phyloP scores from a whole-genome alignment of 2,797 vertebrate genomes.

The Botia kubotai region DNA sequence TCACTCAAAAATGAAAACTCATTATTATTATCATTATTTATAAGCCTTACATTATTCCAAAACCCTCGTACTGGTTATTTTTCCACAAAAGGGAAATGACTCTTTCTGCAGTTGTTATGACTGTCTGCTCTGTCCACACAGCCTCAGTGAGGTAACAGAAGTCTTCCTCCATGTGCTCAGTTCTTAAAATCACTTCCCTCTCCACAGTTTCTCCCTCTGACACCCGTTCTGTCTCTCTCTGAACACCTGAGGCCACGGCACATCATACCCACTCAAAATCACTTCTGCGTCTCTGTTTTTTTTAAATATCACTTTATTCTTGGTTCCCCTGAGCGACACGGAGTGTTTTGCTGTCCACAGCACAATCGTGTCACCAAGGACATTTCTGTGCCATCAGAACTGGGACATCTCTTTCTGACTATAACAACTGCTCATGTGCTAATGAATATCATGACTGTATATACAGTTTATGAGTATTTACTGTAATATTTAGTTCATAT shows the following conservation, averaged over 20 bases:
- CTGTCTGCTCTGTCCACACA: background rate
- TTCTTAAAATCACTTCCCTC: constrained; percentile 32
- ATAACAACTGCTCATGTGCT: background rate
- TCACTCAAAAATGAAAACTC: background rate
- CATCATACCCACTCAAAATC: constrained; percentile 34
- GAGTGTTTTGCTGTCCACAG: constrained; percentile 47
- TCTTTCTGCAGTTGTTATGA: constrained; percentile 1
- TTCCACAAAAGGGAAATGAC: background rate
- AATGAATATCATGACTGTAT: background rate
- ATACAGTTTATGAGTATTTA: background rate
- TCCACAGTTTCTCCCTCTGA: constrained; percentile 11
- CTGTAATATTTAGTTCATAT: background rate
- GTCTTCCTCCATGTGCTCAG: background rate
- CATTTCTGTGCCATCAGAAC: constrained; percentile 22
- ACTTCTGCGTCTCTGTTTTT: constrained; percentile 12
- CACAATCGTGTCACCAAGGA: constrained; percentile 40
- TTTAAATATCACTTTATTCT: background rate
- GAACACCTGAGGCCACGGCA: constrained; percentile 41
- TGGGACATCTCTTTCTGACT: background rate
- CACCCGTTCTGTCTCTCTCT: constrained; percentile 7
- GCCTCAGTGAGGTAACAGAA: background rate
- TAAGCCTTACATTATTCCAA: background rate
- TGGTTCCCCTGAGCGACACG: constrained; percentile 34
- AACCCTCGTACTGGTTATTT: background rate
- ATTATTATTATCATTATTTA: background rate